phyloP scores from a whole-genome alignment of 1,140 invertebrate species.

The Caenorhabditis inopinata region DNA sequence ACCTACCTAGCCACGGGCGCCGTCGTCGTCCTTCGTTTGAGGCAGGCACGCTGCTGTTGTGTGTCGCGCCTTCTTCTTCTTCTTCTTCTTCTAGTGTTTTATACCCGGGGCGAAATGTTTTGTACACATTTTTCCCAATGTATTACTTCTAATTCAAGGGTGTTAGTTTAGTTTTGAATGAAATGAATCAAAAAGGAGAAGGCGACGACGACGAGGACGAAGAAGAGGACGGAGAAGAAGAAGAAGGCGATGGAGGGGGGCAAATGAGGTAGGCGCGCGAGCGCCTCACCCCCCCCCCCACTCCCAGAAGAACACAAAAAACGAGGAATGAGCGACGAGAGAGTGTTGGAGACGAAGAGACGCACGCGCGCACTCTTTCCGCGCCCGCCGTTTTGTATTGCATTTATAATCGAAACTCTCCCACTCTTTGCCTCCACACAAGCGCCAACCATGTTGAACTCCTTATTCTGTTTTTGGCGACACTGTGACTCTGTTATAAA shows the following conservation, averaged over 20 bases:
- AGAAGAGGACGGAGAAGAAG: not conserved
- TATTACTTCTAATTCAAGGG: slow-evolving; percentile 26
- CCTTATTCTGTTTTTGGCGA: not conserved
- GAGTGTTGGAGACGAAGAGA: slow-evolving; percentile 4
- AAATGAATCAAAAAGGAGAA: not conserved
- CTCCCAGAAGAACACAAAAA: slow-evolving; percentile 29
- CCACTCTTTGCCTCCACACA: not conserved
- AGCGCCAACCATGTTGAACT: slow-evolving; percentile 19
- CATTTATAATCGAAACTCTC: slow-evolving; percentile 32
- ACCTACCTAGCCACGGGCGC: not conserved
- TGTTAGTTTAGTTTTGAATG: slow-evolving; percentile 29
- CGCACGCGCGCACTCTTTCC: not conserved
- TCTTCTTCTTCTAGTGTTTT: no score
- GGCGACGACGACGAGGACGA: no score
- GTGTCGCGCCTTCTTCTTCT: not conserved
- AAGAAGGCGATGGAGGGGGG: not conserved
- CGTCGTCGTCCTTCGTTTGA: not conserved
- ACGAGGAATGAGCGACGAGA: not conserved
- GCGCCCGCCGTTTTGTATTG: slow-evolving; percentile 31
- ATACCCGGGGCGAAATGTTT: no score
- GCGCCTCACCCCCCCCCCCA: not conserved
- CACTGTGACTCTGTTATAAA: not conserved
- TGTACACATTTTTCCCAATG: no score
- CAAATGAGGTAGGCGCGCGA: slow-evolving; percentile 26
- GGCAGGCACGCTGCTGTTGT: not conserved